Evolutionary conservation across 1,140 invertebrate genomes (phyloP), one percentile per base, ranked within the genome.

Genomic region (Lasaia peninsularis): DNA sequence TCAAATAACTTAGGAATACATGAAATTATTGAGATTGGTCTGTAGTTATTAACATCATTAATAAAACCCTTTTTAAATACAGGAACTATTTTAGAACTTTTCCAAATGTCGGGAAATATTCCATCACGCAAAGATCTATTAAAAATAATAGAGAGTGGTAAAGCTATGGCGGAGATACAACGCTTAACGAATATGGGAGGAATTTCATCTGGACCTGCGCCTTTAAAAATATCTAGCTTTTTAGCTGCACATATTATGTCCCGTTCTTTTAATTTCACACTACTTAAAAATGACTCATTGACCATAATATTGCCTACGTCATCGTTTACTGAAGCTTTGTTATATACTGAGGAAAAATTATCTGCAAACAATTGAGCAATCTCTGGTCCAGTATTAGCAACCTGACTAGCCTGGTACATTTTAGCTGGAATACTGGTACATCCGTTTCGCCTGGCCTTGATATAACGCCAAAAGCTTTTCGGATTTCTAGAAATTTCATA

Each of bases 151-250:
- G 21, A 28, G 4, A 69, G 24, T 2, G 67, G 67, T 9, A 18
- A 51, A 3, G 49, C 32, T 16, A 70, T 28, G 9, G 9, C n/a
- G 8, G 12, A 3, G 11, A 52, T 56, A 55, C 60, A 65, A 12
- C 44, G 32, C 35, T 56, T 55, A 11, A 67, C 40, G 34, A 66
- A 70, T 2, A 62, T 32, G 0, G 56, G 50, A 6, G 67, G 56
- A 8, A 70, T 54, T 11, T 58, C 44, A 55, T 70, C 64, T 0
- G 65, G 60, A 1, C 68, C 60, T 1, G 67, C 58, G 10, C 63
- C 58, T 52, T 70, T 67, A 9, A n/a, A 54, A 5, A 40, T 11
- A 34, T 68, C 56, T 14, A 68, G 8, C 11, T 20, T 44, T 52
- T 60, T 58, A 12, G n/a, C n/a, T 11, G 56, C 48, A 0, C 48